These are phyloP conservation scores for Paramuricea clavata DNA, from an alignment of 92 coral and sea anemone species.

Conservation along the genomic window DNA sequence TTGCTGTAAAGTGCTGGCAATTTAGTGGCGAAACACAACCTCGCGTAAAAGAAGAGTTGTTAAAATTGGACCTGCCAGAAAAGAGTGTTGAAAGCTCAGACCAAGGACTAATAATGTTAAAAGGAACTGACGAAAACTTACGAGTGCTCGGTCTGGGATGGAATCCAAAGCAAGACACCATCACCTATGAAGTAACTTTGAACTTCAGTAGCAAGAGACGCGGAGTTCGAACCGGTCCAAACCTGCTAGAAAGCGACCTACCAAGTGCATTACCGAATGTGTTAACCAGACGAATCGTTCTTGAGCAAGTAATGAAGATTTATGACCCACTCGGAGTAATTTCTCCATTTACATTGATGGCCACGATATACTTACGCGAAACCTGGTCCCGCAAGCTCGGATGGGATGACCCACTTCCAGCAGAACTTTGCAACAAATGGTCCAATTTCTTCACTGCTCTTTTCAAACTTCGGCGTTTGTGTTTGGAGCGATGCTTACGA, in stretches of 20 bases:
- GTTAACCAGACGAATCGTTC: constrained; percentile 73
- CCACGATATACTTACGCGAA: constrained; percentile 68
- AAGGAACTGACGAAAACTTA: constrained; percentile 65
- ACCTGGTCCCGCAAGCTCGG: constrained; percentile 72
- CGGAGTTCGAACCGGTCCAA: constrained; percentile 48
- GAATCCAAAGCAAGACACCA: constrained; percentile 61
- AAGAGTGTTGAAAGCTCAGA: constrained; percentile 33
- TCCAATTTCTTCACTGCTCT: constrained; percentile 49
- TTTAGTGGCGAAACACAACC: constrained; percentile 18
- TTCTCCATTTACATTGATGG: constrained; percentile 68
- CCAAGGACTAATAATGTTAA: constrained; percentile 56
- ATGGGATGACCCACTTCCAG: constrained; percentile 72
- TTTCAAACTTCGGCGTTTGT: constrained; percentile 57
- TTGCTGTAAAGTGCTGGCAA: constrained; percentile 32
- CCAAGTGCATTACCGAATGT: constrained; percentile 56
- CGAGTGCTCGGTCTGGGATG: constrained; percentile 73
- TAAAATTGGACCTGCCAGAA: background rate
- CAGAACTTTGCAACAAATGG: constrained; percentile 58
- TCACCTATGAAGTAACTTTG: constrained; percentile 62
- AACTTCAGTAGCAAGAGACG: constrained; percentile 74
- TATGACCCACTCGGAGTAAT: constrained; percentile 79
- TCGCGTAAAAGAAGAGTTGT: background rate
- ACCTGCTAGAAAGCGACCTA: constrained; percentile 47
- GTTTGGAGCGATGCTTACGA: constrained; percentile 53
- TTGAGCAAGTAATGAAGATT: constrained; percentile 72